Conservation (phyloP, 1,140 invertebrate species). For the Heliothis subflexa region DNA sequence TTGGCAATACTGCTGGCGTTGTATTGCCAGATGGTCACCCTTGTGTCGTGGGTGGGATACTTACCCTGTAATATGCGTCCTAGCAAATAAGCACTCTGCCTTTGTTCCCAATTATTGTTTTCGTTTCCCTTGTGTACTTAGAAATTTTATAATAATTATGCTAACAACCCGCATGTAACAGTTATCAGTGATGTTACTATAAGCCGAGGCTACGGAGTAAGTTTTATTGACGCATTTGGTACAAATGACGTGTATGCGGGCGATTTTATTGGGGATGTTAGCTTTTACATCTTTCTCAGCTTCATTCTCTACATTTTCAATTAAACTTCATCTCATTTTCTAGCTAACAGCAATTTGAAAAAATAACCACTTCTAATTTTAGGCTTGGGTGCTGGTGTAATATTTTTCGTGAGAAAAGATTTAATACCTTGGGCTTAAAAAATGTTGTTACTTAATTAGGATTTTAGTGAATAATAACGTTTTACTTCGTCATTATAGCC, state of each 20-base stretch:
- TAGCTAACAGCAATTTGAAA: neutral
- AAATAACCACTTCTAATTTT: neutral
- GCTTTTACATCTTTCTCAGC: conserved; percentile 26
- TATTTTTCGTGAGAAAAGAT: conserved; percentile 13
- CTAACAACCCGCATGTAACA: conserved; percentile 50
- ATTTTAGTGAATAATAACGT: conserved; percentile 32
- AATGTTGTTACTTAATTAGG: conserved; percentile 33
- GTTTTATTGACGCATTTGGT: conserved; percentile 55
- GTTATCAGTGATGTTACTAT: conserved; percentile 48
- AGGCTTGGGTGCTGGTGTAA: neutral
- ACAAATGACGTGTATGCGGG: conserved; percentile 53
- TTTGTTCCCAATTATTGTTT: neutral
- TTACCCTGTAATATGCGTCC: neutral
- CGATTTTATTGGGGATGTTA: conserved; percentile 48
- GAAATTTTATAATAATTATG: conserved; percentile 17
- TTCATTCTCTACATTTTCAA: conserved; percentile 4
- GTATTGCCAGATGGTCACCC: conserved; percentile 21
- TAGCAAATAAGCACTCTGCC: neutral
- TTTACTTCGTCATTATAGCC: conserved; percentile 32
- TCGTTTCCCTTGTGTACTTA: conserved; percentile 5
- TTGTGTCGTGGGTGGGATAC: neutral
- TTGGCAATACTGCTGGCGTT: too few species aligned
- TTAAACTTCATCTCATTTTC: neutral
- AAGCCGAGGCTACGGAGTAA: conserved; percentile 40
- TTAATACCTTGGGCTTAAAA: conserved; percentile 12